phyloP scores from a whole-genome alignment of 2,797 vertebrate species.

The Capromys pilorides region DNA sequence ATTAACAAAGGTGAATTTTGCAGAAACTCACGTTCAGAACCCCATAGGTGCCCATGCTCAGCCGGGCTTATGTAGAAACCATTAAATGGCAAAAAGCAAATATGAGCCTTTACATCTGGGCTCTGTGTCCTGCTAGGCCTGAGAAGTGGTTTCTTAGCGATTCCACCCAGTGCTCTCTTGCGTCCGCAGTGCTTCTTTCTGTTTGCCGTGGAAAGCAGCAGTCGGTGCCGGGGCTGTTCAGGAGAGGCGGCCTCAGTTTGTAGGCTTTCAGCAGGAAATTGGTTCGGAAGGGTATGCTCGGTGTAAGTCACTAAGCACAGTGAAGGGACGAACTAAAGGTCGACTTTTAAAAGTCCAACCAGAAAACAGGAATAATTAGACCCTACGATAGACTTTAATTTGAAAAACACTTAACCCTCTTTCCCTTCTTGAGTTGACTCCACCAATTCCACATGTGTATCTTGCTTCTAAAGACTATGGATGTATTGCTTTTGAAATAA shows the following conservation, averaged over 20 bases:
- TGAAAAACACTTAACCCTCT: background rate
- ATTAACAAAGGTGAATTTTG: background rate
- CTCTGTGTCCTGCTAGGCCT: background rate
- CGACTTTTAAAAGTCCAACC: constrained; percentile 12
- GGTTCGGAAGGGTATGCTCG: background rate
- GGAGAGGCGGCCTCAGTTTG: constrained; percentile 10
- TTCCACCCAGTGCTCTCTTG: background rate
- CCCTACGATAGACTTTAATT: constrained; percentile 22
- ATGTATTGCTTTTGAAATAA: constrained; percentile 16
- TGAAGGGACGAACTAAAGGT: constrained; percentile 5
- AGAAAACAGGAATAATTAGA: background rate
- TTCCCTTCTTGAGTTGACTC: background rate
- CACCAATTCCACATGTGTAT: background rate
- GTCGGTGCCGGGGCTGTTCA: background rate
- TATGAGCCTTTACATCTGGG: background rate
- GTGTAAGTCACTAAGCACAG: constrained; percentile 18
- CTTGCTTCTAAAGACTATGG: background rate
- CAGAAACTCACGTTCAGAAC: background rate
- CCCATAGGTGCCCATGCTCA: background rate
- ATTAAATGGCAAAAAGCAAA: background rate
- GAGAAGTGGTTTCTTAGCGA: background rate
- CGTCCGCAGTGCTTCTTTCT: background rate
- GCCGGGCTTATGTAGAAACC: background rate
- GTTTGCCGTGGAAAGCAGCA: constrained; percentile 27
- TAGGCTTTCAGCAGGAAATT: background rate